Evolutionary conservation across 2,797 vertebrate genomes (phyloP).

Genomic region (Spea hammondii): DNA sequence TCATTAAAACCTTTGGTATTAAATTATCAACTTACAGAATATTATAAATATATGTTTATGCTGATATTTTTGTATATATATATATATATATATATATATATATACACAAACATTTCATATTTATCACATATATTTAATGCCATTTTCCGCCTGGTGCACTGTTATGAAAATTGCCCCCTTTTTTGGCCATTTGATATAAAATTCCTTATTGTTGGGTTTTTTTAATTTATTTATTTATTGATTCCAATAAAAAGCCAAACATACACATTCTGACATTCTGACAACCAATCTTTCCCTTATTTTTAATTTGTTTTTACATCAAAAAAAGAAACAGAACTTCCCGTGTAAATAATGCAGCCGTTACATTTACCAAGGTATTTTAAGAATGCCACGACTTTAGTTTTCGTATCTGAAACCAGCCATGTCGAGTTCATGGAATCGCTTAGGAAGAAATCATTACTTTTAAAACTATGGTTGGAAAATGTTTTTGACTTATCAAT

Average conservation of each 20-base stretch:
- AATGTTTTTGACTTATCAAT: conserved; percentile 48
- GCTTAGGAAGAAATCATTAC: conserved; percentile 38
- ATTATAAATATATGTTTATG: too few relatives aligned
- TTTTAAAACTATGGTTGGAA: conserved; percentile 30
- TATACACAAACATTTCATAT: too few relatives aligned
- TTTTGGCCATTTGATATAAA: neutral
- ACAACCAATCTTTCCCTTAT: neutral
- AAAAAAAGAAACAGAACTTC: conserved; percentile 17
- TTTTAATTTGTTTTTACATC: neutral
- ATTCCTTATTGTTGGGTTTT: neutral
- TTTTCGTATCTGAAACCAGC: conserved; percentile 28
- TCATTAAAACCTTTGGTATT: too few relatives aligned
- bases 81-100: too few relatives aligned
- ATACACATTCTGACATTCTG: neutral
- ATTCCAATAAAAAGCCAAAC: neutral
- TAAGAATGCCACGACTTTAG: conserved; percentile 17
- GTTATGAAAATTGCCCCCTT: too few relatives aligned
- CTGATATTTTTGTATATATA: too few relatives aligned
- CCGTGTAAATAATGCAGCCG: conserved; percentile 34
- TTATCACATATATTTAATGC: too few relatives aligned
- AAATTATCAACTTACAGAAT: too few relatives aligned
- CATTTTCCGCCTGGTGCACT: too few relatives aligned
- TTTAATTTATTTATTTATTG: neutral
- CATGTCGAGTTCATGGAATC: conserved; percentile 24
- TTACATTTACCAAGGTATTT: conserved; percentile 23